Evolutionary conservation across 2,797 vertebrate genomes (phyloP), one percentile per base, ranked within the genome.

Genomic region (Phalanger gymnotis): DNA sequence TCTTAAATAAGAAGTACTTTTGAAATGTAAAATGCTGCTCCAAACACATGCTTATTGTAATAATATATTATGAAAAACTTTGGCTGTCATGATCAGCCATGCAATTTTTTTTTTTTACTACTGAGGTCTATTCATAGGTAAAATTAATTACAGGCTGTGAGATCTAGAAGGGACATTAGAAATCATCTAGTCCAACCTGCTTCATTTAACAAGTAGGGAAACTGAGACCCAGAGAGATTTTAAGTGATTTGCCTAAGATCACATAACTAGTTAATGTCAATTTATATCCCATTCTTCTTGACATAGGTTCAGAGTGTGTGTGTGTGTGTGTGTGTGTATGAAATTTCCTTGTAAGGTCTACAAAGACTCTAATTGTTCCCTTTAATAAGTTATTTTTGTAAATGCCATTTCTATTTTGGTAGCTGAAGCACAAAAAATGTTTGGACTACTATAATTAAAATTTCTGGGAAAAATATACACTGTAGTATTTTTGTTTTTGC

Each of bases 391-490:
- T 98, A 97, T 98, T 98, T 98, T 94, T 96, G 97, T 94, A 97
- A 95, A 96, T 97, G 94, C 94, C 91, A 96, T 97, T 98, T 97
- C 97, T 96, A 97, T 98, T 98, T 98, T 96, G 94, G 97, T 98
- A 96, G 93, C 92, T 96, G 89, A 96, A 96, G 96, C 97, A 95
- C 94, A 81, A 96, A 97, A 97, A 96, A 97, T 98, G 92, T 98
- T 98, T 97, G 91, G 94, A 98, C 96, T 97, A 96, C 97, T 98
- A 98, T 98, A 97, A 97, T 98, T 98, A 98, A 96, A 97, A 96
- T 98, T 97, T 96, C 97, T 97, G 97, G 97, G 97, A 57, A 98
- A 98, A 97, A 97, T 96, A 97, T 96, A 96, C 96, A 95, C 94
- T 34, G 93, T 95, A 95, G 91, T 97, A 93, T 97, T 98, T 98